Conservation (phyloP, 1,140 invertebrate species). For the Aphaenogaster ashmeadi region DNA sequence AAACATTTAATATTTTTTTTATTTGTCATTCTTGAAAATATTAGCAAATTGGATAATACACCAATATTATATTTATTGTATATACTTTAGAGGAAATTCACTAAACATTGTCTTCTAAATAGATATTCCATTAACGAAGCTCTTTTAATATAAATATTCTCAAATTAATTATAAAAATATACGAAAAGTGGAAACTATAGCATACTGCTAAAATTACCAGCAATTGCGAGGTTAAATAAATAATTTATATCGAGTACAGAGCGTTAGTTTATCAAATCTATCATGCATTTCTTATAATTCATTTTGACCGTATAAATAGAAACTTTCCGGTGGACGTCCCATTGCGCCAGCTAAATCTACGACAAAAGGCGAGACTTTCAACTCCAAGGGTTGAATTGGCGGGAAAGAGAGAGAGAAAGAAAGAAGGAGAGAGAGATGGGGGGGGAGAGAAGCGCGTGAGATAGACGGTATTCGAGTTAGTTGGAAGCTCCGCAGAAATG, state of each 20-base stretch:
- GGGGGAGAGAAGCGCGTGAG: neutral
- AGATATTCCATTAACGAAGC: neutral
- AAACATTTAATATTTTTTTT: neutral
- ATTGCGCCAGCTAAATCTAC: conserved; percentile 47
- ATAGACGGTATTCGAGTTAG: conserved; percentile 63
- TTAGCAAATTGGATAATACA: neutral
- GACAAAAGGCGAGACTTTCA: conserved; percentile 39
- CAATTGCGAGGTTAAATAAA: conserved; percentile 10
- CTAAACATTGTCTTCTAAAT: neutral
- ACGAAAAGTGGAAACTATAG: neutral
- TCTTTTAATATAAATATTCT: conserved; percentile 12
- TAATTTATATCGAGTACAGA: neutral
- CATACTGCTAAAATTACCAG: neutral
- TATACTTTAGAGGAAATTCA: neutral
- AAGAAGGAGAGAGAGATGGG: neutral
- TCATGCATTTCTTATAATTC: conserved; percentile 56
- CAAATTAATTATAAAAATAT: neutral
- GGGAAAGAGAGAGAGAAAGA: neutral
- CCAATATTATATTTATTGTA: neutral
- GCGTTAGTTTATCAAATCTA: conserved; percentile 36
- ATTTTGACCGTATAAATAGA: conserved; percentile 40
- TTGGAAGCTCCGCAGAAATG: conserved; percentile 70
- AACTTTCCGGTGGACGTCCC: neutral
- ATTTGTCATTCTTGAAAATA: neutral
- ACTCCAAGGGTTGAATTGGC: conserved; percentile 58